These are phyloP conservation scores for Coregonus ussuriensis DNA, from an alignment of 2,797 vertebrate genomes.

Conservation along the genomic window DNA sequence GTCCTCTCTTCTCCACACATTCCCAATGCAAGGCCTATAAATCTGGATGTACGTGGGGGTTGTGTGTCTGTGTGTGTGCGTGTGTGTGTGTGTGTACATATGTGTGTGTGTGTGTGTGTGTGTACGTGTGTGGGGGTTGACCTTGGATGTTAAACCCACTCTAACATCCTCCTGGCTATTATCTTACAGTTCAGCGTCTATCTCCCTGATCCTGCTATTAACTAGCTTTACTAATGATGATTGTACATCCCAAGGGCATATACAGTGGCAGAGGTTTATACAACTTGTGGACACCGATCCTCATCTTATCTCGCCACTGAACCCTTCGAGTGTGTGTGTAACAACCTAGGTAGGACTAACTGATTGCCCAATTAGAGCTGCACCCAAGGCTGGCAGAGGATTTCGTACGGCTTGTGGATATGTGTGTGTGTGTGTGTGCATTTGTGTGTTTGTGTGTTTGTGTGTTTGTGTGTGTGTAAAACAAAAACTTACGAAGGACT, in stretches of 20 bases:
- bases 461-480: background rate
- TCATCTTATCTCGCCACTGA: no score
- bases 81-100: background rate
- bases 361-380: background rate
- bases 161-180: constrained; percentile 28
- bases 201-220: constrained; percentile 3
- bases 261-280: no score
- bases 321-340: constrained; percentile 23
- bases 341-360: constrained; percentile 18
- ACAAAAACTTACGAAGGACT: background rate
- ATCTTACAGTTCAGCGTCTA: constrained; percentile 20
- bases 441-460: background rate
- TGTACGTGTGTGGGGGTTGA: constrained; percentile 38
- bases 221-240: constrained; percentile 5
- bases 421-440: background rate
- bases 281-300: no score
- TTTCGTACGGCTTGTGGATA: constrained; percentile 1
- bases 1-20: constrained; percentile 13
- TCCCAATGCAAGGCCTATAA: constrained; percentile 39
- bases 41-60: constrained; percentile 37
- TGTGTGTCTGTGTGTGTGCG: constrained; percentile 3
- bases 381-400: constrained; percentile 17
- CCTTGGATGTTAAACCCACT: constrained; percentile 34
- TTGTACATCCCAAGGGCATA: background rate
- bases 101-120: background rate